Conservation (phyloP, 2,113 vertebrate genomes). For the Cairina moschata region DNA sequence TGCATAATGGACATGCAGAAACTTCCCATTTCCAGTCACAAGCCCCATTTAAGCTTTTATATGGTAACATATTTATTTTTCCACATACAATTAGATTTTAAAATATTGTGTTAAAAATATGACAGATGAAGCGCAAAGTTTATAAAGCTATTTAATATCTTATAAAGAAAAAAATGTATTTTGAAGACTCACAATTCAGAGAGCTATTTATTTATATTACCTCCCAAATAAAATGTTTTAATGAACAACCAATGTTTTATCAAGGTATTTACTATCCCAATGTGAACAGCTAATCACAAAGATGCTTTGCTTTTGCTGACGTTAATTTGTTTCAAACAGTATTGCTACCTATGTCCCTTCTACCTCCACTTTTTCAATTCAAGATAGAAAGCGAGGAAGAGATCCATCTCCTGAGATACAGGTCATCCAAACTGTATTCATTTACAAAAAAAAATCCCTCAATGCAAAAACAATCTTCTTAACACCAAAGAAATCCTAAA, state of each 20-base stretch:
- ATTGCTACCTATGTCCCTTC: background rate
- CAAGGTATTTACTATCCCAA: background rate
- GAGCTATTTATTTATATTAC: background rate
- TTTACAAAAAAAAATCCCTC: too few species aligned
- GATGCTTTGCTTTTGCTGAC: background rate
- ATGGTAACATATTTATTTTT: background rate
- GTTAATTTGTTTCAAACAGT: accelerated
- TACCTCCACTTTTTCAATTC: background rate
- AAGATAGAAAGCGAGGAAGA: background rate
- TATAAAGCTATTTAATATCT: background rate
- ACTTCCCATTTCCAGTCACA: background rate
- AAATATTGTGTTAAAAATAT: background rate
- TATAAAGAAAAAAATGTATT: background rate
- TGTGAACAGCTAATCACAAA: background rate
- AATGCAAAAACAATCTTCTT: background rate
- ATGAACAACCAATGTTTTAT: background rate
- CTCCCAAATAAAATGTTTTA: background rate
- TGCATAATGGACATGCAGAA: background rate
- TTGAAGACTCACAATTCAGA: background rate
- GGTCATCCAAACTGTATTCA: background rate
- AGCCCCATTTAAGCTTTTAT: background rate
- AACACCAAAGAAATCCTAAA: background rate
- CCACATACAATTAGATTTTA: background rate
- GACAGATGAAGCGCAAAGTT: background rate
- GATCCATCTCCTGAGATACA: background rate